Evolutionary conservation across 2,113 vertebrate species (phyloP), one percentile per base, ranked within the genome.

Genomic region (Ceuthmochares aereus): DNA sequence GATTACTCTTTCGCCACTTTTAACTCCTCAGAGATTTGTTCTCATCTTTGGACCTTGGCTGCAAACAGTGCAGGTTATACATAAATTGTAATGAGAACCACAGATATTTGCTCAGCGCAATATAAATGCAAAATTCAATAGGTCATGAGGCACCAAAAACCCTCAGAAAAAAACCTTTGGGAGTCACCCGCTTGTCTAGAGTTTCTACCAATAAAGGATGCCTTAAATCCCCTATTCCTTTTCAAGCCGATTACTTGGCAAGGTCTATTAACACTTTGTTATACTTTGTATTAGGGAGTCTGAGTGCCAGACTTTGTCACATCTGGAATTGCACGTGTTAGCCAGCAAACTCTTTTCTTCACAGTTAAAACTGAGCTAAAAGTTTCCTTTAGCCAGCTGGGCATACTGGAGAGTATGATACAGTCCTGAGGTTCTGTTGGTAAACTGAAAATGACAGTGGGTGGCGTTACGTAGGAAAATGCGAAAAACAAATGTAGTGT

Each of bases 221-320:
- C 27, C 19, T 94, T 67, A 91, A 87, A 81, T 58, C 60, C 15
- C 32, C 29, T 77, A 22, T 34, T 91, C 8, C 25, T 82, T 91
- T 95, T 72, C 74, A 90, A 84, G 37, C 47, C 12, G 17, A 42
- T 82, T 85, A 59, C 19, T 63, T 7, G 19, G 54, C 81, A 82
- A 82, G 70, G 58, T 67, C 69, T 79, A 29, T 90, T 95, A 87
- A 93, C 19, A 16, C 82, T 81, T 96, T 78, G 37, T 66, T 90
- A 52, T 63, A 32, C 60, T 87, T 90, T 55, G 37, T 75, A 49
- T 54, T 34, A 74, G 78, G 17, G 30, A 67, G 8, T 36, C 3
- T 5, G 37, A 58, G 42, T 1, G 1, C 51, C 47, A 84, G 68
- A 58, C 12, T 83, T 76, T 54, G 30, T 84, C 67, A 55, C 76